Percentiles rank a stretch among this genome's conserved stretches.
Conservation (phyloP, 2,113 vertebrate genomes). For the Microcebus jonahi region DNA sequence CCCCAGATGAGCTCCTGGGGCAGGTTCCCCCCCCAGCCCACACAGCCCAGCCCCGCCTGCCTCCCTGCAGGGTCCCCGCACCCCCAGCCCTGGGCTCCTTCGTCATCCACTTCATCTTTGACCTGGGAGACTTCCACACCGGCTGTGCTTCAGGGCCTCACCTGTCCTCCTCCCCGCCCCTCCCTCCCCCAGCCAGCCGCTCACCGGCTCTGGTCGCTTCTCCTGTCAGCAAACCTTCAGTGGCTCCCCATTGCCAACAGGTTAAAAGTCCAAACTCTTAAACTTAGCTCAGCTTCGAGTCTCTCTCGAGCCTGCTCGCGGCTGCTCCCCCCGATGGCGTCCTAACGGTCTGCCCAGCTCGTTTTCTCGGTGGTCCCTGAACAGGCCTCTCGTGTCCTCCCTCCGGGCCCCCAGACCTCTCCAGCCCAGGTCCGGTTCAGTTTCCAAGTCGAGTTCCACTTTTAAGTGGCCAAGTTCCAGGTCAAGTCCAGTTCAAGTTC, state of each 20-base stretch:
- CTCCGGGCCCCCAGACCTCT: background rate
- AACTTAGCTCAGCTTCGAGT: background rate
- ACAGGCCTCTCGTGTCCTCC: rapidly evolving
- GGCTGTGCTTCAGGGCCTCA: background rate
- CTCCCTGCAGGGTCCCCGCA: background rate
- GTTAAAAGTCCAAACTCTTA: constrained; percentile 60
- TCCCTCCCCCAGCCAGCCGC: background rate
- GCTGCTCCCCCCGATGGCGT: rapidly evolving
- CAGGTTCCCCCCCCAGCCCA: background rate
- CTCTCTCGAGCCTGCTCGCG: rapidly evolving
- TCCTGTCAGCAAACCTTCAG: background rate
- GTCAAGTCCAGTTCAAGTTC: background rate
- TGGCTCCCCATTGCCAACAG: background rate
- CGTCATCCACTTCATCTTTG: too few species aligned
- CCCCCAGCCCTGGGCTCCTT: background rate
- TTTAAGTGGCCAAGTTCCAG: background rate
- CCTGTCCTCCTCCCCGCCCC: background rate
- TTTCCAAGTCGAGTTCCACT: background rate
- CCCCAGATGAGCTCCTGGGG: background rate
- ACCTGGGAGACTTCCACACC: background rate
- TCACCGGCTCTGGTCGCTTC: rapidly evolving
- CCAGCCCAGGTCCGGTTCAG: background rate
- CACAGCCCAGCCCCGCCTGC: rapidly evolving
- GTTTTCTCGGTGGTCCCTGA: background rate
- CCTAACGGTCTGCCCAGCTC: background rate